These are phyloP conservation scores for Stigmatopora nigra DNA, from an alignment of 2,113 vertebrate genomes.

Conservation along the genomic window DNA sequence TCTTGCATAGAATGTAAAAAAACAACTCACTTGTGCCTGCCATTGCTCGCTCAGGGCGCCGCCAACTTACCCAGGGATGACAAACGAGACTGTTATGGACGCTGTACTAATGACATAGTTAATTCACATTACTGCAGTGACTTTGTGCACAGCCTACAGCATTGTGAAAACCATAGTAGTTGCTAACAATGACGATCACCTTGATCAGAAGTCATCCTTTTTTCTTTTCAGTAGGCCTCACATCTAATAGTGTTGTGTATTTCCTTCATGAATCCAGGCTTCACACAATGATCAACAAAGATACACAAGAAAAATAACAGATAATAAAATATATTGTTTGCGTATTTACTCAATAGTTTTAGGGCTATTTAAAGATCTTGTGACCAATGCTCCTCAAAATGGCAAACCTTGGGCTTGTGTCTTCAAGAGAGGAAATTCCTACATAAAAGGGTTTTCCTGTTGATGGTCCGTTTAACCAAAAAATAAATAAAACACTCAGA, in stretches of 20 bases:
- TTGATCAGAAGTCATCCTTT: neutral
- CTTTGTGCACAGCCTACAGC: slow-evolving; percentile 53
- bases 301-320: neutral
- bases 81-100: too few relatives aligned
- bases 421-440: slow-evolving; percentile 16
- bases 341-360: neutral
- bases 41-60: too few relatives aligned
- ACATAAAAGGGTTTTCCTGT: slow-evolving; percentile 54
- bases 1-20: too few relatives aligned
- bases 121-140: slow-evolving; percentile 49
- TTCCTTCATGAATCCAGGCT: neutral
- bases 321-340: neutral
- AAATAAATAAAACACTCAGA: neutral
- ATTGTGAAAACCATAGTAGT: neutral
- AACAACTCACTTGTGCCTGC: too few relatives aligned
- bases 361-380: neutral
- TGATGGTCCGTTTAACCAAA: slow-evolving; percentile 46
- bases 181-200: neutral
- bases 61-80: too few relatives aligned
- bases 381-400: neutral
- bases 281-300: slow-evolving; percentile 11
- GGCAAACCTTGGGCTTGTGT: slow-evolving; percentile 22
- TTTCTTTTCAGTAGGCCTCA: neutral
- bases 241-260: neutral
- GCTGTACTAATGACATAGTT: slow-evolving; percentile 42